Evolutionary conservation across 2,113 vertebrate genomes (phyloP).

Genomic region (Tupaia tana): DNA sequence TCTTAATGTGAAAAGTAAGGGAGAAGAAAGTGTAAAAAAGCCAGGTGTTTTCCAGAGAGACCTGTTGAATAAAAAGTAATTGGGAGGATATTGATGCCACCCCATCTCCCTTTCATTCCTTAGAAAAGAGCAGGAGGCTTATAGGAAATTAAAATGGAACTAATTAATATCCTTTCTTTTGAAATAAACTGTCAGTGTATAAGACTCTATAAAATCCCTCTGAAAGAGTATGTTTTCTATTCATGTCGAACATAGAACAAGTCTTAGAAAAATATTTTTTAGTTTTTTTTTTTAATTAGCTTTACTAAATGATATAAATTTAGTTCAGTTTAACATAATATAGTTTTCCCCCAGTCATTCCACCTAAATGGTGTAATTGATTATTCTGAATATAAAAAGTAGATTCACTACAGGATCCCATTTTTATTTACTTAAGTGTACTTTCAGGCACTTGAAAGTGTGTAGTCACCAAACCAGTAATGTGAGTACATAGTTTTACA

Average conservation of each 20-base stretch:
- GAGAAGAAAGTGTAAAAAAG: no score
- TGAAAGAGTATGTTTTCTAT: not conserved
- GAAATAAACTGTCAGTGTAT: not conserved
- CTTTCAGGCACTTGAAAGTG: not conserved
- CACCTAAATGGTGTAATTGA: not conserved
- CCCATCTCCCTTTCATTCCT: not conserved
- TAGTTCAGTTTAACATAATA: not conserved
- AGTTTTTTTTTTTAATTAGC: no score
- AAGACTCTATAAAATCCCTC: not conserved
- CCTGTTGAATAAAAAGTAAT: not conserved
- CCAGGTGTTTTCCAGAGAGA: not conserved
- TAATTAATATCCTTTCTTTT: not conserved
- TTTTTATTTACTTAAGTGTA: not conserved
- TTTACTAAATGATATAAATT: not conserved
- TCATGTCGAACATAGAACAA: not conserved
- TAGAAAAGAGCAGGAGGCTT: fast-evolving
- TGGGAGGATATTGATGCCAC: not conserved
- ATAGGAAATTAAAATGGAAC: not conserved
- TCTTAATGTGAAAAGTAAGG: not conserved
- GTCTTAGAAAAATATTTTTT: not conserved
- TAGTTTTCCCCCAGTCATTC: fast-evolving
- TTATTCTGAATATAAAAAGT: not conserved
- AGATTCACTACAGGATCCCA: not conserved
- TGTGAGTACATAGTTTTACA: no score
- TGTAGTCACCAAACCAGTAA: fast-evolving